Evolutionary conservation across 2,888 invertebrate genomes (phyloP).

Genomic region (Xylota segnis): DNA sequence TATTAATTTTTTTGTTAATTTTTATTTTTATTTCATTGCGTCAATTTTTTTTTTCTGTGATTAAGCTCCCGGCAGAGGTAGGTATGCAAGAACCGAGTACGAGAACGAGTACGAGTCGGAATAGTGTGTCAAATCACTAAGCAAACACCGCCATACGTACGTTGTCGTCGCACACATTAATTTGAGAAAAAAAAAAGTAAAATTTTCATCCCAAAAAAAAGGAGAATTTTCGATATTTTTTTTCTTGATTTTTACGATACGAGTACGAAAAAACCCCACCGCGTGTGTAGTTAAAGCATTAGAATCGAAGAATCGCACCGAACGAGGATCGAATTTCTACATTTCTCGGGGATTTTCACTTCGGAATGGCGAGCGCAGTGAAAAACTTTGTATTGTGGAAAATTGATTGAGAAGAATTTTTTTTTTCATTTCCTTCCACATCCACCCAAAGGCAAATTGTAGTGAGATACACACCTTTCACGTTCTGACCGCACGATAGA

Average conservation of each 20-base stretch:
- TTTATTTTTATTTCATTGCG: slow-evolving; percentile 68
- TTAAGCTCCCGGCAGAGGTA: neutral
- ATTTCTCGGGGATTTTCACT: slow-evolving; percentile 28
- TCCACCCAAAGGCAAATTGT: slow-evolving; percentile 30
- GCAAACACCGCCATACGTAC: slow-evolving; percentile 37
- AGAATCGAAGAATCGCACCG: too few species aligned
- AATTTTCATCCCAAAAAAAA: slow-evolving; percentile 25
- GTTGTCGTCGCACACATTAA: slow-evolving; percentile 55
- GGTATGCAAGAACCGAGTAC: neutral
- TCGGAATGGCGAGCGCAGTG: neutral
- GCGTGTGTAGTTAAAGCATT: slow-evolving; percentile 39
- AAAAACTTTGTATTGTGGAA: slow-evolving; percentile 10
- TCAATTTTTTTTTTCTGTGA: slow-evolving; percentile 37
- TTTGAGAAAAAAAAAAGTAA: too few species aligned
- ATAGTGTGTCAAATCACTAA: slow-evolving; percentile 56
- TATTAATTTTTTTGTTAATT: slow-evolving; percentile 34
- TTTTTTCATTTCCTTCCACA: slow-evolving; percentile 44
- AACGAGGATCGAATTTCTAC: slow-evolving; percentile 19
- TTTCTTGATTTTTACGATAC: slow-evolving; percentile 30
- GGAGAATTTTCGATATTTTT: slow-evolving; percentile 1
- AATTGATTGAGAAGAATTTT: slow-evolving; percentile 20
- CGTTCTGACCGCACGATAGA: slow-evolving; percentile 78
- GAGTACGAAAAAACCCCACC: slow-evolving; percentile 5
- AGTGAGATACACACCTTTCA: slow-evolving; percentile 76
- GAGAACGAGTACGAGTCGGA: too few species aligned